These are phyloP conservation scores for Stenolophus ochropezus DNA, from an alignment of 2,888 invertebrate species.

Conservation along the genomic window DNA sequence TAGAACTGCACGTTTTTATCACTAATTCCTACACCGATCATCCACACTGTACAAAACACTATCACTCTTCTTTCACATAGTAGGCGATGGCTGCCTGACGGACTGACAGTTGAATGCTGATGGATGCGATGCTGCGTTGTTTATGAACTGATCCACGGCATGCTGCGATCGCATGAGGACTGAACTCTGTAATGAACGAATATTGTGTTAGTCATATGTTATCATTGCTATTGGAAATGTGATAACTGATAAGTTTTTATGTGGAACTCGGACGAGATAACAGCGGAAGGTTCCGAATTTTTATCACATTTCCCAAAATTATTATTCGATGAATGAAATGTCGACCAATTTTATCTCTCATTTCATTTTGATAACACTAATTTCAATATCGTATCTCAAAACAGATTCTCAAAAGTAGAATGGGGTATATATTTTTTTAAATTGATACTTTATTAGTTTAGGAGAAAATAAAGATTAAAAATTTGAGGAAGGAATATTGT, in stretches of 20 bases:
- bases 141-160: slow-evolving; percentile 5
- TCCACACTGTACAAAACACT: neutral
- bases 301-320: slow-evolving; percentile 10
- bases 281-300: neutral
- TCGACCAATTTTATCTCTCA: neutral
- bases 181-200: slow-evolving; percentile 21
- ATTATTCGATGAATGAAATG: neutral
- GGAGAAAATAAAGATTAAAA: too few relatives aligned
- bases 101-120: slow-evolving; percentile 17
- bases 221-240: slow-evolving; percentile 13
- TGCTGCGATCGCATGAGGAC: slow-evolving; percentile 2
- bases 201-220: slow-evolving; percentile 12
- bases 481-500: too few relatives aligned
- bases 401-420: too few relatives aligned
- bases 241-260: slow-evolving; percentile 27
- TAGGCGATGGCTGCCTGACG: neutral
- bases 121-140: slow-evolving; percentile 10
- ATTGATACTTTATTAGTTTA: too few relatives aligned
- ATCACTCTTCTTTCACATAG: slow-evolving; percentile 11
- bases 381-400: too few relatives aligned
- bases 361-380: neutral
- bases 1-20: neutral
- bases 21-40: neutral
- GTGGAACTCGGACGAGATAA: slow-evolving; percentile 17
- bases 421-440: too few relatives aligned